phyloP scores from a whole-genome alignment of 2,113 vertebrate genomes.

The Gorsachius goisagi region DNA sequence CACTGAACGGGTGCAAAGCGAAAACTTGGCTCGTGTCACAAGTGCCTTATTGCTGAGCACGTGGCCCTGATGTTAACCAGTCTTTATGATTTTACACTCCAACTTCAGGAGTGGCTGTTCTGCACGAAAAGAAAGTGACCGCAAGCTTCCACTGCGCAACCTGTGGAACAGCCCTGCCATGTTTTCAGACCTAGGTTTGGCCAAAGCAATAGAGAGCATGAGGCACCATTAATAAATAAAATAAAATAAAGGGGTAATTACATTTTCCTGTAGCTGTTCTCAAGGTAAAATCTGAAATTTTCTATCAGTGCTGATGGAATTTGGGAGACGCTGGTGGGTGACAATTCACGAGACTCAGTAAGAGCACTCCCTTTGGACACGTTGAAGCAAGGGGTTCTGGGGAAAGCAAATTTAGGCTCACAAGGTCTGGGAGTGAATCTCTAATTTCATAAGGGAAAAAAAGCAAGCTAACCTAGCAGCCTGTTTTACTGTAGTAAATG shows the following conservation, averaged over 20 bases:
- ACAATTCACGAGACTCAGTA: not conserved
- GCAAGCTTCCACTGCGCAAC: not conserved
- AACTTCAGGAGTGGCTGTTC: not conserved
- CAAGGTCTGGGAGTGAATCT: not conserved
- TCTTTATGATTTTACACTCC: not conserved
- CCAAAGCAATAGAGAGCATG: not conserved
- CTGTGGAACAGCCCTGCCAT: not conserved
- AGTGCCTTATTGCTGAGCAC: not conserved
- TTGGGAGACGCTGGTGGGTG: not conserved
- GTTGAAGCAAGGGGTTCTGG: not conserved
- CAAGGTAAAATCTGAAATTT: not conserved
- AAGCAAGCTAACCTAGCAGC: not conserved
- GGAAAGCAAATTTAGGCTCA: not conserved
- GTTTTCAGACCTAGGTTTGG: not conserved
- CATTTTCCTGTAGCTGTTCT: not conserved
- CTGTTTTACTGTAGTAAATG: not conserved
- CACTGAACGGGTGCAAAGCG: not conserved
- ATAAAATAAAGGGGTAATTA: not conserved
- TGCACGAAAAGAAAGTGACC: not conserved
- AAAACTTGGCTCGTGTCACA: not conserved
- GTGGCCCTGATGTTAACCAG: not conserved
- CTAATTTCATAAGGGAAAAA: not conserved
- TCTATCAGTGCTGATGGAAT: not conserved
- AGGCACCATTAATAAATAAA: no score
- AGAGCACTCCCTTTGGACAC: not conserved